Evolutionary conservation across 2,797 vertebrate genomes (phyloP).

Genomic region (Pipistrellus kuhlii): DNA sequence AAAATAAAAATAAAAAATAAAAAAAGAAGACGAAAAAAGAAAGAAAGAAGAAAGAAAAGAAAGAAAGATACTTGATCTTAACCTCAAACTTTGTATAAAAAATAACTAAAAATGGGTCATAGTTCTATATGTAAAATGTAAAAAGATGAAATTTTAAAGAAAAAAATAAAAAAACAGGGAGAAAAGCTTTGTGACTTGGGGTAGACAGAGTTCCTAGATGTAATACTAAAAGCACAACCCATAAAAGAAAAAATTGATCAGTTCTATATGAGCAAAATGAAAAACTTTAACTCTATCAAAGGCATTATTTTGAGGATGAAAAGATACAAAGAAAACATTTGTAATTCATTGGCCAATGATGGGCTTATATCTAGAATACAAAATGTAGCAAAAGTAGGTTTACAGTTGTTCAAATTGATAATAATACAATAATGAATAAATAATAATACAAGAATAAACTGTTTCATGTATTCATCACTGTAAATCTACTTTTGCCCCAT

Average conservation of each 20-base stretch:
- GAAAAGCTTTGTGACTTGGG: neutral
- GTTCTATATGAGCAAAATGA: slow-evolving; percentile 2
- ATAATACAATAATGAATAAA: neutral
- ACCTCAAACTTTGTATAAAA: neutral
- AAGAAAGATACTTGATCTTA: neutral
- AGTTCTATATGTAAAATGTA: neutral
- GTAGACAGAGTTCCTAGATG: neutral
- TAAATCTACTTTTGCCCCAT: neutral
- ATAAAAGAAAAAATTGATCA: slow-evolving; percentile 4
- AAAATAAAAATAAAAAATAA: rapidly evolving
- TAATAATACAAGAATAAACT: neutral
- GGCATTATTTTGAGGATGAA: slow-evolving; percentile 4
- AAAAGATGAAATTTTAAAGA: neutral
- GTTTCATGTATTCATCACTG: neutral
- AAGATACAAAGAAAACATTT: neutral
- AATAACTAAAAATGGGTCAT: neutral
- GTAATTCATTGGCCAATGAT: neutral
- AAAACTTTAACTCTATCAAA: neutral
- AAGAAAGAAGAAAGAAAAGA: neutral
- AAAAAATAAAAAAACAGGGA: neutral
- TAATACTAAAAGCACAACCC: neutral
- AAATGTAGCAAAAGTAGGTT: neutral
- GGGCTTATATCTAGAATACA: neutral
- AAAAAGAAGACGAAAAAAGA: neutral
- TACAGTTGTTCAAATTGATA: neutral